These are phyloP conservation scores for Calameuta idolon DNA, from an alignment of 2,888 invertebrate genomes.

Conservation along the genomic window DNA sequence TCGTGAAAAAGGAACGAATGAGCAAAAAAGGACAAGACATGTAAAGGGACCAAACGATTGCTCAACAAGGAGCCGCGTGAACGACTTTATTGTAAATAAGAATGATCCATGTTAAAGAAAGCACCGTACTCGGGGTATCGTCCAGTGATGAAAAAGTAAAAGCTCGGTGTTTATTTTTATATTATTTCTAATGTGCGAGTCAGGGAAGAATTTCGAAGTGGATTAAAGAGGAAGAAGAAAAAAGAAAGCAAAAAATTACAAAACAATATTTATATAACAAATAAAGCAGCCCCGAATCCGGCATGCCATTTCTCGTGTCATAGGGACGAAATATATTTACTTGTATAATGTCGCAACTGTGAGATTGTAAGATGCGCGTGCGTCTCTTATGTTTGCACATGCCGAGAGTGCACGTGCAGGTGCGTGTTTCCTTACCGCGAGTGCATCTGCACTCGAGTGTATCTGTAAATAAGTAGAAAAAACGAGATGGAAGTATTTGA, in stretches of 20 bases:
- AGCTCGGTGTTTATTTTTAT: neutral
- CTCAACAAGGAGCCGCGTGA: neutral
- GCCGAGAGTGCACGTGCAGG: neutral
- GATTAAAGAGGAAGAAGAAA: neutral
- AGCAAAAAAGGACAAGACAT: neutral
- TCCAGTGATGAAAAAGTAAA: neutral
- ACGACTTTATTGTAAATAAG: neutral
- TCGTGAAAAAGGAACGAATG: neutral
- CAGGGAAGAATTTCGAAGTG: neutral
- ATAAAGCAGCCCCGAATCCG: neutral
- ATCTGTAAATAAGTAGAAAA: neutral
- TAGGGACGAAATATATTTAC: neutral
- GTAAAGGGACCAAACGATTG: neutral
- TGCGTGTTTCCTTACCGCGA: neutral
- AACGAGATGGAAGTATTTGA: neutral
- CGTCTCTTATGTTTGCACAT: neutral
- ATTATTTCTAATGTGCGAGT: neutral
- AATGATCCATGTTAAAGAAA: neutral
- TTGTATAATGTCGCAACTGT: neutral
- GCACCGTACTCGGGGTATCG: neutral
- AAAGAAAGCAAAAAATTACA: neutral
- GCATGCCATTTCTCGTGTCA: neutral
- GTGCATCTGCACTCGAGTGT: neutral
- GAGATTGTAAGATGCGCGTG: neutral
- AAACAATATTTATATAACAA: neutral